A percentile compares a stretch with the other conserved stretches of the same genome.
Conservation (phyloP, 1,140 invertebrate genomes). For the Procambarus virginalis region DNA sequence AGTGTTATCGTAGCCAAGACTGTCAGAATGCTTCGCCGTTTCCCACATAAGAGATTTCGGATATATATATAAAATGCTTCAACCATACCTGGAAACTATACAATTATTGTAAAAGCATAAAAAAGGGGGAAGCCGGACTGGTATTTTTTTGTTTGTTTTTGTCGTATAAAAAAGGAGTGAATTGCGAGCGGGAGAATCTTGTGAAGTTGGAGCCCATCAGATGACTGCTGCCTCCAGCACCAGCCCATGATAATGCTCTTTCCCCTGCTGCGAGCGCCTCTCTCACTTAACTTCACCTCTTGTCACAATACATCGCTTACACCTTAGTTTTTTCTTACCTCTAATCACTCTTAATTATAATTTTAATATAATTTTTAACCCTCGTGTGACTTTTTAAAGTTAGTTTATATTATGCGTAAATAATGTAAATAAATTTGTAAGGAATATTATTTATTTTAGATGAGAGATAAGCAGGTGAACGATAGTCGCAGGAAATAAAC, state of each 20-base stretch:
- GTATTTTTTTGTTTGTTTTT: background rate
- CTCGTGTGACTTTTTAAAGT: too few species aligned
- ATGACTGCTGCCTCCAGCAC: slow-evolving; percentile 41
- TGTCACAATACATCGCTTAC: background rate
- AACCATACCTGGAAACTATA: background rate
- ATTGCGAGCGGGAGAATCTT: background rate
- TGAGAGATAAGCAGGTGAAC: background rate
- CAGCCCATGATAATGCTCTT: slow-evolving; percentile 43
- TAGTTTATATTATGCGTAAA: background rate
- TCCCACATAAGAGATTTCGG: too few species aligned
- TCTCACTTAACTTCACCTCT: slow-evolving; percentile 1
- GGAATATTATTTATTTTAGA: background rate
- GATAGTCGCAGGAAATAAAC: background rate
- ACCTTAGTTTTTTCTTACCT: background rate
- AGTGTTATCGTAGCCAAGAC: background rate
- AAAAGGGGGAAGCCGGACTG: too few species aligned
- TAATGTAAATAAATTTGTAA: background rate
- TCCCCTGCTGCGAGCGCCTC: background rate
- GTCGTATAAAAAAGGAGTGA: background rate
- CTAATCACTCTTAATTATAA: background rate
- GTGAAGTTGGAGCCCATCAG: slow-evolving; percentile 17
- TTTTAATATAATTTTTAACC: background rate
- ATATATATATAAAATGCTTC: too few species aligned
- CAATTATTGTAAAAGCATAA: background rate
- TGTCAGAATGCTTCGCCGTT: background rate